Conservation (phyloP, 2,797 vertebrate species). For the Petrocephalus schoutedeni region DNA sequence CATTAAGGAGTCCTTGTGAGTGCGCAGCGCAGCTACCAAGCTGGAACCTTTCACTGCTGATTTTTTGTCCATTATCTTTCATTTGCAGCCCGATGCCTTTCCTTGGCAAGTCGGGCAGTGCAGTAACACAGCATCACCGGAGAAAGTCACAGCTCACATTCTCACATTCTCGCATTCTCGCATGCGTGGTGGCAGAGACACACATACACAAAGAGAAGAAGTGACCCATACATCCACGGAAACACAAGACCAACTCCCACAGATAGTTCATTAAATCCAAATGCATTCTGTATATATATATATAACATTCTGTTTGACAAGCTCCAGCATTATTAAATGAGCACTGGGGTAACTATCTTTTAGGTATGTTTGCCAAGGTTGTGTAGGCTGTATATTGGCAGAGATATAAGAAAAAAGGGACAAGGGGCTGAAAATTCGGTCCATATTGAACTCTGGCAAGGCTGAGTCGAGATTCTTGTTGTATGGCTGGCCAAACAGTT, state of each 20-base stretch:
- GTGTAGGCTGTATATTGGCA: neutral
- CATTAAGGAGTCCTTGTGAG: conserved; percentile 31
- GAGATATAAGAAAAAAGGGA: neutral
- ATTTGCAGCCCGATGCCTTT: conserved; percentile 60
- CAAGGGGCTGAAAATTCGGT: neutral
- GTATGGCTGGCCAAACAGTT: conserved; percentile 15
- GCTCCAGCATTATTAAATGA: neutral
- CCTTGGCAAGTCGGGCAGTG: conserved; percentile 49
- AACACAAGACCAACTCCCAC: conserved; percentile 17
- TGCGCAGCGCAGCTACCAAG: conserved; percentile 34
- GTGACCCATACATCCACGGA: neutral
- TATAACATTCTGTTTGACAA: neutral
- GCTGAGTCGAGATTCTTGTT: neutral
- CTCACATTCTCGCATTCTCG: neutral
- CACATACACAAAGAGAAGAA: conserved; percentile 12
- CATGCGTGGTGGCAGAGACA: neutral
- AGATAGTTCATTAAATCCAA: conserved; percentile 56
- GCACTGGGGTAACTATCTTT: neutral
- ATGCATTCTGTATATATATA: conserved; percentile 26
- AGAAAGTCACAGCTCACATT: neutral
- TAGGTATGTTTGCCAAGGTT: neutral
- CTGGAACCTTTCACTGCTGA: conserved; percentile 54
- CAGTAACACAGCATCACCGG: conserved; percentile 48
- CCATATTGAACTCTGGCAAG: neutral
- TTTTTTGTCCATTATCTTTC: conserved; percentile 66